A percentile compares a stretch with the other conserved stretches of the same genome.
These are phyloP conservation scores for Mustelus asterias DNA, from an alignment of 2,113 vertebrate species.

Conservation along the genomic window DNA sequence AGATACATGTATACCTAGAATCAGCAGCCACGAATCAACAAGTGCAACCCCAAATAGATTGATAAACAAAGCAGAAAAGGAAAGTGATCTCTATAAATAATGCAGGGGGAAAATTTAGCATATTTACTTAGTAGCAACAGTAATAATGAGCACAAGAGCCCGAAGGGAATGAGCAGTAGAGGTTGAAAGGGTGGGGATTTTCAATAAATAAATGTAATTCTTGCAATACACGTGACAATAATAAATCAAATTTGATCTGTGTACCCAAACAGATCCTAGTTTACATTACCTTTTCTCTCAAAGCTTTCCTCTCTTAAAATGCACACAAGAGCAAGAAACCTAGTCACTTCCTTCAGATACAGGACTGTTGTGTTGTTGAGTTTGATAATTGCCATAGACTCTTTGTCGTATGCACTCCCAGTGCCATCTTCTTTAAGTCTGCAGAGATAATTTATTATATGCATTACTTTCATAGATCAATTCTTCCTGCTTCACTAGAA, in stretches of 20 bases:
- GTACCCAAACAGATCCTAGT: background rate
- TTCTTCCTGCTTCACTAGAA: background rate
- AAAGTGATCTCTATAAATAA: background rate
- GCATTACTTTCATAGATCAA: background rate
- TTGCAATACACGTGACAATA: too few relatives aligned
- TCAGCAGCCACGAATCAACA: background rate
- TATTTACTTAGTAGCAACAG: background rate
- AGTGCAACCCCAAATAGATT: background rate
- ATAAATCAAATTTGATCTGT: too few relatives aligned
- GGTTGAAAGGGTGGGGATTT: too few relatives aligned
- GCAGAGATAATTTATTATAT: background rate
- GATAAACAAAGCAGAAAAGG: background rate
- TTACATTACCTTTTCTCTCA: slow-evolving; percentile 86
- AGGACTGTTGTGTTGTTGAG: slow-evolving; percentile 99
- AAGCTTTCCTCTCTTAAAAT: slow-evolving; percentile 99
- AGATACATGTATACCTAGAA: background rate
- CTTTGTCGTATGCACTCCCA: slow-evolving; percentile 96
- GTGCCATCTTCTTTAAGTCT: slow-evolving; percentile 95
- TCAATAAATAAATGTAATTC: too few relatives aligned
- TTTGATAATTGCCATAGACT: slow-evolving; percentile 99
- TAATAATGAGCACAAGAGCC: too few relatives aligned
- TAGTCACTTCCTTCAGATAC: slow-evolving; percentile 98
- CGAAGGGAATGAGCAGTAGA: too few relatives aligned
- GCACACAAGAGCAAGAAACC: slow-evolving; percentile 95
- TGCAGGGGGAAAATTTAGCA: background rate